Percentiles rank a stretch among this genome's conserved stretches.
phyloP scores from a whole-genome alignment of 2,888 invertebrate species.

The Lordiphosa andalusiaca region DNA sequence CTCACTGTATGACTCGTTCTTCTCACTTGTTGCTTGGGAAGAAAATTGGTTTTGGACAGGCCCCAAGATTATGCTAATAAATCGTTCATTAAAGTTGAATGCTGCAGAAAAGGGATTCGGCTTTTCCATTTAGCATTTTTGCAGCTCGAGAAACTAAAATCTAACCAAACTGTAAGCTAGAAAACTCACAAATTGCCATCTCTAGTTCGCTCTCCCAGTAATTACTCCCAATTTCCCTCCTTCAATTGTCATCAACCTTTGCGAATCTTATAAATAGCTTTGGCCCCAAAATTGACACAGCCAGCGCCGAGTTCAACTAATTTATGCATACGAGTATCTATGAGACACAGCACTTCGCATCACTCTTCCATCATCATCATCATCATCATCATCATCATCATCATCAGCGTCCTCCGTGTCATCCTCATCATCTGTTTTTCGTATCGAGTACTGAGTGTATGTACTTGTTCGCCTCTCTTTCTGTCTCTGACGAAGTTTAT shows the following conservation, averaged over 20 bases:
- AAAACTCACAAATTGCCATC: too few species aligned
- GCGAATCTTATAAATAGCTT: constrained; percentile 28
- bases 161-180: too few species aligned
- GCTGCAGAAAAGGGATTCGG: too few species aligned
- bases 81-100: constrained; percentile 19
- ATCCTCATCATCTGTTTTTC: not conserved
- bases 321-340: constrained; percentile 36
- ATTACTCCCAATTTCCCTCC: too few species aligned
- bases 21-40: constrained; percentile 46
- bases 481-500: constrained; percentile 47
- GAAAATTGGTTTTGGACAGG: constrained; percentile 33
- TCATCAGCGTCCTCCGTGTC: too few species aligned
- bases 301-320: constrained; percentile 17
- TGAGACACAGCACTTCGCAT: constrained; percentile 18
- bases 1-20: constrained; percentile 12
- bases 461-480: constrained; percentile 11
- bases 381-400: constrained; percentile 1
- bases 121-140: too few species aligned
- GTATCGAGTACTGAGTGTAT: not conserved
- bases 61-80: constrained; percentile 45
- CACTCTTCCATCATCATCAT: constrained; percentile 1
- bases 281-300: constrained; percentile 16
- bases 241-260: too few species aligned
- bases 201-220: too few species aligned
- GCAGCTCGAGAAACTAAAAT: too few species aligned